Evolutionary conservation across 2,888 invertebrate genomes (phyloP).

Genomic region (Carcina quercana): DNA sequence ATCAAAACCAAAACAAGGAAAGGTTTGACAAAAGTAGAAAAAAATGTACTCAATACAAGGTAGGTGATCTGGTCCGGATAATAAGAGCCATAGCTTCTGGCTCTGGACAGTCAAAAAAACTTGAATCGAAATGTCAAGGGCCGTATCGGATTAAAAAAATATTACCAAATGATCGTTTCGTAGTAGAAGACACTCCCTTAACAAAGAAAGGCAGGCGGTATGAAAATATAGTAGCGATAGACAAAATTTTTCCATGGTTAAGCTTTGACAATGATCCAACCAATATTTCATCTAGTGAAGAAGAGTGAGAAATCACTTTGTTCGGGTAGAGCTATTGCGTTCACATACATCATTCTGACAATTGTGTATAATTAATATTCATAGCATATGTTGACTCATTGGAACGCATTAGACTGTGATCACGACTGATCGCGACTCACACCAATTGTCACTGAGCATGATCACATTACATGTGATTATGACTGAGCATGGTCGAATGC

Average conservation of each 20-base stretch:
- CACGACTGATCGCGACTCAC: too few relatives aligned
- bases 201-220: slow-evolving; percentile 4
- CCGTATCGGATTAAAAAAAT: slow-evolving; percentile 8
- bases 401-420: too few relatives aligned
- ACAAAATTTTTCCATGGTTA: slow-evolving; percentile 8
- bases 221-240: slow-evolving; percentile 4
- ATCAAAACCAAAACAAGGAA: slow-evolving; percentile 9
- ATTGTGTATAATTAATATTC: too few relatives aligned
- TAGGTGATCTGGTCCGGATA: slow-evolving; percentile 5
- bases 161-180: slow-evolving; percentile 6
- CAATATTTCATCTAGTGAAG: too few relatives aligned
- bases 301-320: too few relatives aligned
- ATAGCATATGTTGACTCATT: too few relatives aligned
- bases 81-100: background rate
- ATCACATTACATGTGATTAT: too few relatives aligned
- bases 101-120: slow-evolving; percentile 9
- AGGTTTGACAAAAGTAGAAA: slow-evolving; percentile 4
- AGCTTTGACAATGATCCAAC: too few relatives aligned
- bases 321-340: too few relatives aligned
- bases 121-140: slow-evolving; percentile 8
- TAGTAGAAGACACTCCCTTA: slow-evolving; percentile 7
- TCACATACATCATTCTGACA: too few relatives aligned
- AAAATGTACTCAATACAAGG: background rate
- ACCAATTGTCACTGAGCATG: too few relatives aligned
- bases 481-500: too few relatives aligned